Evolutionary conservation across 2,113 vertebrate species (phyloP).

Genomic region (Thalassoma bifasciatum): DNA sequence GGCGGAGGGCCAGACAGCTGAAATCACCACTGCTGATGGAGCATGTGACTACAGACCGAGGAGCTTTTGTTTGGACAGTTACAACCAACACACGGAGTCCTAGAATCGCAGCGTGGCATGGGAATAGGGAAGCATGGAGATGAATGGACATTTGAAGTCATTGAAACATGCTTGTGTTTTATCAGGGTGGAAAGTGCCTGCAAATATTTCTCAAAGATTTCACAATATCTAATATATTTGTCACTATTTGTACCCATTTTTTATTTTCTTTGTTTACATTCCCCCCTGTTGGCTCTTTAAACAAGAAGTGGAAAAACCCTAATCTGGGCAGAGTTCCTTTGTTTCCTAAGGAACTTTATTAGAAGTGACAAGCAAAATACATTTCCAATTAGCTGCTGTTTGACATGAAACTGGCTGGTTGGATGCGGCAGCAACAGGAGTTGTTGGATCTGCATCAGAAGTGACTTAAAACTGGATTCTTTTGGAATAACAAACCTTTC

Average conservation of each 20-base stretch:
- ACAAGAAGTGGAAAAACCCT: neutral
- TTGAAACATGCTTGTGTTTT: slow-evolving; percentile 26
- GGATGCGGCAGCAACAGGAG: neutral
- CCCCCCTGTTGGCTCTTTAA: neutral
- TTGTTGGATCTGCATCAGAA: neutral
- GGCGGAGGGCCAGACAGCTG: slow-evolving; percentile 73
- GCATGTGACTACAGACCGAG: slow-evolving; percentile 75
- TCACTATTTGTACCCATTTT: neutral
- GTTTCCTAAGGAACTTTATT: neutral
- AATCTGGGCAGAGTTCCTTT: slow-evolving; percentile 3
- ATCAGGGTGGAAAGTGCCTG: neutral
- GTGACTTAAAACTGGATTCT: neutral
- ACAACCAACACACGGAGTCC: slow-evolving; percentile 59
- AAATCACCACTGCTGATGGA: slow-evolving; percentile 73
- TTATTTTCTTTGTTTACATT: neutral
- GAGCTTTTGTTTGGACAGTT: slow-evolving; percentile 72
- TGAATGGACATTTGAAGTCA: slow-evolving; percentile 49
- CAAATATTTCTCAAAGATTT: neutral
- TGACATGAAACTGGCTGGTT: neutral
- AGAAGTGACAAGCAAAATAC: neutral
- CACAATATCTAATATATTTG: neutral
- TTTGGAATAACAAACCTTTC: neutral
- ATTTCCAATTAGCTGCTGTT: neutral
- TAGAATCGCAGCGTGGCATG: slow-evolving; percentile 53
- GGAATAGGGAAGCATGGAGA: slow-evolving; percentile 51